These are phyloP conservation scores for Holotrichia oblita DNA, from an alignment of 1,140 invertebrate species.

Conservation along the genomic window DNA sequence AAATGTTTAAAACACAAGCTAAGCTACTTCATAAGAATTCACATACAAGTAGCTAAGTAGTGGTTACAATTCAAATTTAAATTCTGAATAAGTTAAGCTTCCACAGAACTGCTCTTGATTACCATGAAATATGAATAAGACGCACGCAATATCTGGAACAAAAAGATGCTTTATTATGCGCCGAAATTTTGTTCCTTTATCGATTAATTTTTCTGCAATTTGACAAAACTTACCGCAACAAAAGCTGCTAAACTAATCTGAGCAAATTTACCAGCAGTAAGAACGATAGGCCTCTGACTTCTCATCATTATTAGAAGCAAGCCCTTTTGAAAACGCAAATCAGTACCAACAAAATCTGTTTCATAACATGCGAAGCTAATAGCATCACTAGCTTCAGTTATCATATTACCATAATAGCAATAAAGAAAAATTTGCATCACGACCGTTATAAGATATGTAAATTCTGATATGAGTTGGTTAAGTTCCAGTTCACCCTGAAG, in stretches of 20 bases:
- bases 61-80: no score
- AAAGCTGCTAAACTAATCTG: neutral
- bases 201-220: neutral
- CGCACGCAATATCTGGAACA: neutral
- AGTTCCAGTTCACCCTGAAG: neutral
- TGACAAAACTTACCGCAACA: neutral
- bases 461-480: neutral
- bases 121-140: conserved; percentile 23
- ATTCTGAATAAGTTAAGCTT: no score
- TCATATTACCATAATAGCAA: conserved; percentile 10
- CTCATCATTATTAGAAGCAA: conserved; percentile 26
- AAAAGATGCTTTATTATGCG: no score
- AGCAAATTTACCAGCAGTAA: conserved; percentile 35
- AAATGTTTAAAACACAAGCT: no score
- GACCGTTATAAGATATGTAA: neutral
- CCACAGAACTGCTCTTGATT: neutral
- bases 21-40: no score
- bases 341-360: conserved; percentile 10
- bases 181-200: neutral
- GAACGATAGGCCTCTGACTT: conserved; percentile 16
- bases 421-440: conserved; percentile 12
- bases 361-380: neutral
- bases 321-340: neutral
- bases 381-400: neutral
- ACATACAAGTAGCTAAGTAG: no score